phyloP scores from a whole-genome alignment of 1,140 invertebrate species.

The Acyrthosiphon pisum region DNA sequence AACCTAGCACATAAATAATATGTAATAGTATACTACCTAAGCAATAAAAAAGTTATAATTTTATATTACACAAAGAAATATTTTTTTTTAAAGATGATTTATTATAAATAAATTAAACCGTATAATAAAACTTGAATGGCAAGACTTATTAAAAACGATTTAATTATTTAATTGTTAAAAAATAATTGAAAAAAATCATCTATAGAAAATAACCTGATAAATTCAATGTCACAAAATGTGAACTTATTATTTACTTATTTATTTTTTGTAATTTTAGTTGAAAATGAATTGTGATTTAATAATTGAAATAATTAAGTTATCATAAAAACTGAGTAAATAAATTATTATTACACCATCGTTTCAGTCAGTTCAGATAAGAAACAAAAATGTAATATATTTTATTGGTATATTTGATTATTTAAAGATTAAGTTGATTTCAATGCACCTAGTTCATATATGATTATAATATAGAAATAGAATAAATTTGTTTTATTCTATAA shows the following conservation, averaged over 20 bases:
- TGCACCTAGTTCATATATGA: background rate
- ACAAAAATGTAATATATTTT: background rate
- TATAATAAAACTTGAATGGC: background rate
- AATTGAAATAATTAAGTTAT: constrained; percentile 5
- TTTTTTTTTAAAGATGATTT: background rate
- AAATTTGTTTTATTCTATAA: background rate
- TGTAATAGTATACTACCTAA: background rate
- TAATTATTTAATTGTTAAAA: background rate
- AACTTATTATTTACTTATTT: background rate
- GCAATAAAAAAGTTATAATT: background rate
- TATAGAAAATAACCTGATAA: background rate
- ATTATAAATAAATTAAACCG: background rate
- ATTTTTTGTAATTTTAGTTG: background rate
- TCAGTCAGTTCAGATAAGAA: constrained; percentile 2
- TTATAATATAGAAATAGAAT: background rate
- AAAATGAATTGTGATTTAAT: background rate
- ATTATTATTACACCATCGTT: background rate
- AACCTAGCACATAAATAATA: background rate
- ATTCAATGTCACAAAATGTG: background rate
- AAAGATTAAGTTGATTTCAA: background rate
- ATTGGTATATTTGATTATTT: constrained; percentile 8
- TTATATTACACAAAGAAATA: background rate
- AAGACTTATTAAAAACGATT: background rate
- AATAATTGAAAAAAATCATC: background rate
- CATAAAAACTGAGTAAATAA: background rate